These are phyloP conservation scores for Hyposmocoma kahamanoa DNA, from an alignment of 1,140 invertebrate species.

Conservation along the genomic window DNA sequence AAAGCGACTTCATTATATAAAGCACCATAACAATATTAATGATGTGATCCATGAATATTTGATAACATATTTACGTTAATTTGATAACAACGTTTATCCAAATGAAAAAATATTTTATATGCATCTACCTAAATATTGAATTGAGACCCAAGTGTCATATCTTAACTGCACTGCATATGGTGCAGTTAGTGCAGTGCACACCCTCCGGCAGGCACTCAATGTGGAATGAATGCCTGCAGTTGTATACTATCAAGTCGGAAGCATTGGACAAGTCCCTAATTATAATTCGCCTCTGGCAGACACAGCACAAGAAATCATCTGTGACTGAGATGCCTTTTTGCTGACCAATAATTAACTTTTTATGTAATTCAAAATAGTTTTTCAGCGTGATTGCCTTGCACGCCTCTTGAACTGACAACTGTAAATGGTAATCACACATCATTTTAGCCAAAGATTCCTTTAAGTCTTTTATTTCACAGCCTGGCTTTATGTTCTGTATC, in stretches of 20 bases:
- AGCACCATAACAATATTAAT: too few relatives aligned
- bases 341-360: constrained; percentile 85
- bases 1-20: too few relatives aligned
- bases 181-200: constrained; percentile 71
- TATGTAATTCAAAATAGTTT: constrained; percentile 93
- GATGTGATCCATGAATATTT: too few relatives aligned
- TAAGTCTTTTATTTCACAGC: constrained; percentile 90
- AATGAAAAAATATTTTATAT: too few relatives aligned
- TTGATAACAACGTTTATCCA: too few relatives aligned
- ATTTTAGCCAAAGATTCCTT: constrained; percentile 95
- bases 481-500: constrained; percentile 87
- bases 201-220: constrained; percentile 82
- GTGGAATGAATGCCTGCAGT: constrained; percentile 94
- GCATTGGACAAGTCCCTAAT: constrained; percentile 78
- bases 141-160: constrained; percentile 35
- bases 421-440: constrained; percentile 95
- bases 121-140: constrained; percentile 12
- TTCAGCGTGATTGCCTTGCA: constrained; percentile 90
- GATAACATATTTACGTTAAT: too few relatives aligned
- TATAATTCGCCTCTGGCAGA: constrained; percentile 83
- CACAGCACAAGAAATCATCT: constrained; percentile 84
- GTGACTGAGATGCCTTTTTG: constrained; percentile 83
- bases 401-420: constrained; percentile 91
- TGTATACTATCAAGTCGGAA: constrained; percentile 86
- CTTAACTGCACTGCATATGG: constrained; percentile 75